Evolutionary conservation across 2,113 vertebrate species (phyloP).

Genomic region (Brachyhypopomus occidentalis): DNA sequence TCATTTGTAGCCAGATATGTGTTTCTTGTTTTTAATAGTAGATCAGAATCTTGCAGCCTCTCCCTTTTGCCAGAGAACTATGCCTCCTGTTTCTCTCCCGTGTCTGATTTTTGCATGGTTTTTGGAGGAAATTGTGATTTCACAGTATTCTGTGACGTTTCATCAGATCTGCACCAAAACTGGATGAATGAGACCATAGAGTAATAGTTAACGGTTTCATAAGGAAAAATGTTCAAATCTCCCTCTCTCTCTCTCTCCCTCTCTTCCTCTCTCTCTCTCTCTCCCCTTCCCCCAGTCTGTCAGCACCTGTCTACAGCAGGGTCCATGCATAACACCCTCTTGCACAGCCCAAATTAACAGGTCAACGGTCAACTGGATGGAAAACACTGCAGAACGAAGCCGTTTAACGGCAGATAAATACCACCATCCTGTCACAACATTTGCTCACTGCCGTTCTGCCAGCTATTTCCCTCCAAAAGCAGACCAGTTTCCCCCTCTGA

Average conservation of each 20-base stretch:
- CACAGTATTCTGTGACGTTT: too few species aligned
- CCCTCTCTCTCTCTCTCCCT: neutral
- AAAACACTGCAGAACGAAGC: constrained; percentile 44
- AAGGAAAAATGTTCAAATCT: neutral
- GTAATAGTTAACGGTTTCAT: too few species aligned
- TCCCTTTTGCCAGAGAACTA: too few species aligned
- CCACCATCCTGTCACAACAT: constrained; percentile 57
- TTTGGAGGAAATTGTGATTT: too few species aligned
- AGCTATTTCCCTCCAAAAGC: constrained; percentile 41
- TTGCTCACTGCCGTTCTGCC: constrained; percentile 37
- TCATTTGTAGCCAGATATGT: too few species aligned
- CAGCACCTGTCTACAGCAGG: constrained; percentile 51
- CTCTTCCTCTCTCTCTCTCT: neutral
- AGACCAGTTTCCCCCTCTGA: constrained; percentile 17
- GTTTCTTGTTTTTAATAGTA: too few species aligned
- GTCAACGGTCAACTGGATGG: constrained; percentile 52
- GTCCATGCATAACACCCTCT: constrained; percentile 45
- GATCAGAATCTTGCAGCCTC: too few species aligned
- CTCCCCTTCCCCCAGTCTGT: constrained; percentile 19
- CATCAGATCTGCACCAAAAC: too few species aligned
- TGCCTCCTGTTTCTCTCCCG: too few species aligned
- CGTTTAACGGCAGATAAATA: constrained; percentile 48
- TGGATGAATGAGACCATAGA: too few species aligned
- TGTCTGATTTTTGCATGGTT: too few species aligned
- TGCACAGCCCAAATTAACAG: constrained; percentile 45